Base-by-base conservation (phyloP, 2,888 invertebrate genomes). In the Caenorhabditis zanzibari region DNA sequence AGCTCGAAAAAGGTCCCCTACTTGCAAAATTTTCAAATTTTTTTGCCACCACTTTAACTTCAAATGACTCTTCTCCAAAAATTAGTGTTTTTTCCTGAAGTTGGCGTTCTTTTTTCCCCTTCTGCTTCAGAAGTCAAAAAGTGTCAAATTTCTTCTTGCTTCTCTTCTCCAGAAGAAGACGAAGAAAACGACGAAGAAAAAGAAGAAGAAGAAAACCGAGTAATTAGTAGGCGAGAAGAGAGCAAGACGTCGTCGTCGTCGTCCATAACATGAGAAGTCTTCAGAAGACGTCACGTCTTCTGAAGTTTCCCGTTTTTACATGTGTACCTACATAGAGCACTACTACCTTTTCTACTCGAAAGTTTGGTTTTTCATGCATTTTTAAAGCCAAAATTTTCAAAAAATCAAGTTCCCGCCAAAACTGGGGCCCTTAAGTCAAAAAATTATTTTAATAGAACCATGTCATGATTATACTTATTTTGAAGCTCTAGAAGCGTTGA, bases 181-280 rank as follows among this genome's bases (percentile, higher is more conserved):
- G 49, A 71, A 26, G 12, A 38, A 54, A 72, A 49, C 22, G 41
- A 19, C 28, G 52, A n/a, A 32, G 54, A 63, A 64, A 47, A 52
- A 58, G 52, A 58, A 59, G 47, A 52, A 28, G 32, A 26, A 38
- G 63, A 47, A 66, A 72, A 54, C 38, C 58, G 68, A 74, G 80
- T 73, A 72, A 80, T 80, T 80, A 72, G 80, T 66, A 72, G 52
- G 73, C 77, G 77, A 69, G 59, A 63, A 77, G 77, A 77, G 47
- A 44, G 69, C 47, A 56, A 32, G 64, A 49, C 35, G 68, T 14
- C 24, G 63, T 47, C 47, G 35, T 32, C 66, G 38, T 38, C 38
- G 38, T 14, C 24, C 26, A 77, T 63, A 77, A 63, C 47, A 69
- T 52, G 61, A 64, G 56, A n/a, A 12, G 35, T 24, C 68, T 52